Conservation (phyloP, 2,888 invertebrate genomes). For the Lymantria dispar region DNA sequence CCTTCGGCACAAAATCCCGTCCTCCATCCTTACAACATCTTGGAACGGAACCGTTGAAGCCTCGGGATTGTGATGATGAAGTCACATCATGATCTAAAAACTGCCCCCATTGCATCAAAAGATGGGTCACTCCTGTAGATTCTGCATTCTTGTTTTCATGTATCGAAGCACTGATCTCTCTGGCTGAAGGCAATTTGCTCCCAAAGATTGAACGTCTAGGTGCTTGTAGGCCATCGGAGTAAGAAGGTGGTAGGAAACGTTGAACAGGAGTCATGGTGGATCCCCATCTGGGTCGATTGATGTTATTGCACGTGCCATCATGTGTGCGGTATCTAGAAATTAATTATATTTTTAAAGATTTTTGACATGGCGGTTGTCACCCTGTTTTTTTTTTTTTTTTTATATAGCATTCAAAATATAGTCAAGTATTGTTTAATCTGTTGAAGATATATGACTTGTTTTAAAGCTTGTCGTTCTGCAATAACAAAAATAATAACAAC, state of each 20-base stretch:
- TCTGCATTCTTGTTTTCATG: slow-evolving; percentile 85
- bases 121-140: slow-evolving; percentile 86
- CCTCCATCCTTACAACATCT: slow-evolving; percentile 87
- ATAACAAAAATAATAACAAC: too few species aligned
- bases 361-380: too few species aligned
- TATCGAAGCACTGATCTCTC: slow-evolving; percentile 86
- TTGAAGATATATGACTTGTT: too few species aligned
- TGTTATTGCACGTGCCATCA: slow-evolving; percentile 95
- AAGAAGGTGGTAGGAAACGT: slow-evolving; percentile 90
- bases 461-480: too few species aligned
- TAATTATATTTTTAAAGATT: background rate
- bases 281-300: slow-evolving; percentile 89
- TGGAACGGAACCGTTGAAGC: slow-evolving; percentile 90
- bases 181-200: slow-evolving; percentile 86
- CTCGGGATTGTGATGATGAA: slow-evolving; percentile 88
- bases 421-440: too few species aligned
- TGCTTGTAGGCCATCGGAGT: slow-evolving; percentile 88
- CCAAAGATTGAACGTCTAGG: slow-evolving; percentile 83
- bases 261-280: slow-evolving; percentile 91
- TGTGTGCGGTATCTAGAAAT: slow-evolving; percentile 87
- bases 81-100: slow-evolving; percentile 94
- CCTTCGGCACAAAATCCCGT: slow-evolving; percentile 81
- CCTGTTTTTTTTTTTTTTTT: too few species aligned
- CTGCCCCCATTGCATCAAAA: slow-evolving; percentile 96
- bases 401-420: too few species aligned